phyloP scores from a whole-genome alignment of 2,888 invertebrate species.

The Sarcophaga caerulescens region DNA sequence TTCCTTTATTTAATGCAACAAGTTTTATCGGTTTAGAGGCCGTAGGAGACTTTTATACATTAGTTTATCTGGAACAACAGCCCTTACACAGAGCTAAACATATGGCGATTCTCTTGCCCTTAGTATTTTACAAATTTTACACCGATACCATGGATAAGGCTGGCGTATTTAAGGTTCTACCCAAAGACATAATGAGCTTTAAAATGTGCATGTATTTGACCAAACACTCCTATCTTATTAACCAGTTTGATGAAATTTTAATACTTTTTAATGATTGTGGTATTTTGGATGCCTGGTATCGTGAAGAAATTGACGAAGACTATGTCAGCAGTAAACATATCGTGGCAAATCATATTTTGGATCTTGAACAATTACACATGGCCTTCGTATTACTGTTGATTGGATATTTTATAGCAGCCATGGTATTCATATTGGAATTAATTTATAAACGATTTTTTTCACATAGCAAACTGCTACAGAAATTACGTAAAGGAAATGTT shows the following conservation, averaged over 20 bases:
- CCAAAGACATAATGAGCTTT: constrained; percentile 61
- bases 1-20: constrained; percentile 2
- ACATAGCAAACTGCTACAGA: no score
- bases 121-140: constrained; percentile 59
- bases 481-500: no score
- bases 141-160: not conserved
- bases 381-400: constrained; percentile 5
- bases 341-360: constrained; percentile 11
- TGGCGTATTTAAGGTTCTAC: constrained; percentile 55
- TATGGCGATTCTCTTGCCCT: constrained; percentile 27
- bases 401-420: constrained; percentile 13
- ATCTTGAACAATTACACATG: constrained; percentile 31
- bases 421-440: constrained; percentile 64
- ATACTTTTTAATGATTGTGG: constrained; percentile 53
- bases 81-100: not conserved
- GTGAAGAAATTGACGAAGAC: constrained; percentile 31
- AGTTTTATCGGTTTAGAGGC: constrained; percentile 38
- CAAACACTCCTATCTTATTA: constrained; percentile 68
- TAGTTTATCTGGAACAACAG: constrained; percentile 36
- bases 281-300: constrained; percentile 62
- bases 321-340: not conserved
- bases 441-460: constrained; percentile 51
- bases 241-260: constrained; percentile 60
- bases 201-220: constrained; percentile 68
- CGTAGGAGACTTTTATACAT: constrained; percentile 2